Conservation (phyloP, 2,797 vertebrate species). For the Numenius phaeopus region DNA sequence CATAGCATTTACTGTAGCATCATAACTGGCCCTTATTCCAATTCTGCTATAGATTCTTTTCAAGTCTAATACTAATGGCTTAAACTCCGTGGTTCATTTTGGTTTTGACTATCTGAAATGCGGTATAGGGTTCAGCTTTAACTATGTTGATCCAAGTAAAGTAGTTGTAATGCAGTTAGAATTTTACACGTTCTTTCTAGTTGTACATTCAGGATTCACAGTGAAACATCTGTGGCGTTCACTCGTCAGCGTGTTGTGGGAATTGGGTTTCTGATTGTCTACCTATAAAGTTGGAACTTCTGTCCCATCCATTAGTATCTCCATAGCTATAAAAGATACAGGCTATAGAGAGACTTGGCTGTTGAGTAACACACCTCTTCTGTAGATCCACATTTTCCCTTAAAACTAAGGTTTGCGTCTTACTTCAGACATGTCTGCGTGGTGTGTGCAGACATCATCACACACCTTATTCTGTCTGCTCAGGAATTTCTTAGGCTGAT, state of each 20-base stretch:
- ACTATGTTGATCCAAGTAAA: background rate
- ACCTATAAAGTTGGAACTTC: background rate
- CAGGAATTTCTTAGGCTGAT: background rate
- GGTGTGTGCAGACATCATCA: background rate
- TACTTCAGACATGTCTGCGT: background rate
- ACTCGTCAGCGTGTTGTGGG: background rate
- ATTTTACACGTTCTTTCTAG: background rate
- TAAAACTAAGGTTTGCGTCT: background rate
- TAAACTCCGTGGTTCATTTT: background rate
- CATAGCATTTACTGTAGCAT: background rate
- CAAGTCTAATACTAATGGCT: background rate
- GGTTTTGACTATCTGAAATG: background rate
- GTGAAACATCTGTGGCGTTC: background rate
- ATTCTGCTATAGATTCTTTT: background rate
- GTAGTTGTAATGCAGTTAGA: background rate
- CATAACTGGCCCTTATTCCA: background rate
- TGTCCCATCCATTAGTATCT: background rate
- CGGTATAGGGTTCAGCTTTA: background rate
- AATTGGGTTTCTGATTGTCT: background rate
- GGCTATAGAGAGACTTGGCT: background rate
- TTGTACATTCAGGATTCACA: background rate
- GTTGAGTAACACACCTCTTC: background rate
- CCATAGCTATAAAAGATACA: background rate
- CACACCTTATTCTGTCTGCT: background rate
- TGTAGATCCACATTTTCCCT: background rate